Base-by-base conservation (phyloP, 2,888 invertebrate species). In the Arctia plantaginis region DNA sequence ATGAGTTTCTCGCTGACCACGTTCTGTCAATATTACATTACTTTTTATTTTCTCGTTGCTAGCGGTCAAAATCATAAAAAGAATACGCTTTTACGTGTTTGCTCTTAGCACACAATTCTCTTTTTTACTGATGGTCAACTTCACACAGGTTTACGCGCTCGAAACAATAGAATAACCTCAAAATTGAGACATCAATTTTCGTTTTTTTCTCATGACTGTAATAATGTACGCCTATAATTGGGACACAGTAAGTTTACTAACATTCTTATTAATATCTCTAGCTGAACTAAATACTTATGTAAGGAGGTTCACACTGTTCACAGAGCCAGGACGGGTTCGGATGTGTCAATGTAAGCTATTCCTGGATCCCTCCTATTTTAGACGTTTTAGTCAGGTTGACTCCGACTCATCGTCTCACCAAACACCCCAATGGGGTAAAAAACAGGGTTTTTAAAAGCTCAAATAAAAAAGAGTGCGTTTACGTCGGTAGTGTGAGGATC, bases 61-160 rank as follows among this genome's bases (percentile, higher is more conserved):
- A 20, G 12, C 64, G 64, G 65, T 27, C 39, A 68, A 27, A 55
- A 55, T 69, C 73, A 51, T 69, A 65, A 66, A 73, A 41, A 69
- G 66, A 70, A 44, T 66, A 70, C 69, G 69, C 55, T 73, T 73
- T 70, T 66, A 66, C 18, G 35, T 62, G 69, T 69, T 69, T 33
- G 30, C 41, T 51, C 39, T 66, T 41, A 70, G 41, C 62, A 62
- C 62, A 62, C 62, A 20, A 69, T 66, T 69, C 65, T 55, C 33
- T 8, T 69, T 69, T 66, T 66, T 55, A 41, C 65, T 35, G 23
- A 13, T 62, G 30, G 62, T n/a, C 35, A 71, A 67, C 47, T 72
- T 72, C 67, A 67, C 67, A 55, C 30, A 44, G 59, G 30, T 62
- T 18, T 62, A 62, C 18, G 30, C 27, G 6, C 27, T 59, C 30